Evolutionary conservation across 2,113 vertebrate species (phyloP).

Genomic region (Misgurnus mizolepis): DNA sequence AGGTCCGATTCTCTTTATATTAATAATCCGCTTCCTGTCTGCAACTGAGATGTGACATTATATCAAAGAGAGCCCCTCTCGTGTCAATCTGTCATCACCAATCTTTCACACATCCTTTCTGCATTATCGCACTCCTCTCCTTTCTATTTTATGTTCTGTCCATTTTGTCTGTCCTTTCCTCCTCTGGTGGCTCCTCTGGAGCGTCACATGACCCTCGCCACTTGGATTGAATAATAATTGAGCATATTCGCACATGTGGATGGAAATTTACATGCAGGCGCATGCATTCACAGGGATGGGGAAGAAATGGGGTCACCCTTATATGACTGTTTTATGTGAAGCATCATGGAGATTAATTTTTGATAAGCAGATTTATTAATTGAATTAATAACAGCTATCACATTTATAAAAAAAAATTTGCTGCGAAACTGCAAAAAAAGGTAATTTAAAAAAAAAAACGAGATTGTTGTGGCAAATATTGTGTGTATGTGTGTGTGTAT

Average conservation of each 20-base stretch:
- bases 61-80: constrained; percentile 56
- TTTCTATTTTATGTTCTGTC: constrained; percentile 6
- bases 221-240: constrained; percentile 30
- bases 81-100: constrained; percentile 6
- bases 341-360: not conserved
- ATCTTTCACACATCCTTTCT: constrained; percentile 13
- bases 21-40: constrained; percentile 60
- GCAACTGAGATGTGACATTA: constrained; percentile 59
- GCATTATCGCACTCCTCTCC: not conserved
- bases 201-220: constrained; percentile 31
- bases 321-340: not conserved
- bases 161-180: constrained; percentile 20
- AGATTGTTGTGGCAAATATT: too few species aligned
- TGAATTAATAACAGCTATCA: not conserved
- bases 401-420: too few species aligned
- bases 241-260: constrained; percentile 33
- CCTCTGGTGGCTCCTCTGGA: constrained; percentile 30
- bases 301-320: constrained; percentile 16
- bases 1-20: constrained; percentile 62
- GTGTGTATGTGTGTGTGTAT: too few species aligned
- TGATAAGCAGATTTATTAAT: constrained; percentile 5
- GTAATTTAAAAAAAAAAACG: too few species aligned
- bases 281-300: constrained; percentile 30
- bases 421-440: too few species aligned
- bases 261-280: not conserved